Percentiles rank a stretch among this genome's conserved stretches.
Evolutionary conservation across 92 coral and sea anemone species (phyloP).

Genomic region (Epizoanthus stellaris): DNA sequence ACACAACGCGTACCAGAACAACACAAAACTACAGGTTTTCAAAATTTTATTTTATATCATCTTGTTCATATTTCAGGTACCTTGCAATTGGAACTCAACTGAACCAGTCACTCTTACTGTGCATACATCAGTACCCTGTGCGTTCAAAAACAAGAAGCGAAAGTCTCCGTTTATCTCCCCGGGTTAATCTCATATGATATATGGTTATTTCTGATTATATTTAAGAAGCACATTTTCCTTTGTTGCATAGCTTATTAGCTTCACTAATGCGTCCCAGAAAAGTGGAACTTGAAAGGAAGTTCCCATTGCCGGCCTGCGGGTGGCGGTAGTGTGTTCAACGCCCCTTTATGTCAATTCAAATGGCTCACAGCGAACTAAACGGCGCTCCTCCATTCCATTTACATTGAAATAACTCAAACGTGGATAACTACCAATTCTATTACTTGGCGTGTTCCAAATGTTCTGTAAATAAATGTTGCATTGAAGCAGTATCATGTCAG

Average conservation of each 20-base stretch:
- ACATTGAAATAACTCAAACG: background rate
- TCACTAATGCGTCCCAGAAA: background rate
- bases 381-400: background rate
- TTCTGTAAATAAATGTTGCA: background rate
- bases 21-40: conserved; percentile 40
- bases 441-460: background rate
- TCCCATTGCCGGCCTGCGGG: background rate
- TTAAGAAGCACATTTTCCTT: conserved; percentile 23
- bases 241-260: conserved; percentile 45
- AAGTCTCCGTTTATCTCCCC: background rate
- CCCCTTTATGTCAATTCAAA: conserved; percentile 5
- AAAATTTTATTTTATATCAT: background rate
- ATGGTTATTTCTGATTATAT: background rate
- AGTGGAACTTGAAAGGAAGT: conserved; percentile 4
- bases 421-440: too few relatives aligned
- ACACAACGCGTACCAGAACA: conserved; percentile 13
- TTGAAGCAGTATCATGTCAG: background rate
- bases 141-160: background rate
- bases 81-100: too few relatives aligned
- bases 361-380: conserved; percentile 8
- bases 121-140: background rate
- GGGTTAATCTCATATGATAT: background rate
- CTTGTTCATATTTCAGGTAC: conserved; percentile 24
- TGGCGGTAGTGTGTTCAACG: conserved; percentile 3
- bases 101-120: background rate